Base-by-base conservation (phyloP, 2,797 vertebrate genomes). In the Sebastes minor region DNA sequence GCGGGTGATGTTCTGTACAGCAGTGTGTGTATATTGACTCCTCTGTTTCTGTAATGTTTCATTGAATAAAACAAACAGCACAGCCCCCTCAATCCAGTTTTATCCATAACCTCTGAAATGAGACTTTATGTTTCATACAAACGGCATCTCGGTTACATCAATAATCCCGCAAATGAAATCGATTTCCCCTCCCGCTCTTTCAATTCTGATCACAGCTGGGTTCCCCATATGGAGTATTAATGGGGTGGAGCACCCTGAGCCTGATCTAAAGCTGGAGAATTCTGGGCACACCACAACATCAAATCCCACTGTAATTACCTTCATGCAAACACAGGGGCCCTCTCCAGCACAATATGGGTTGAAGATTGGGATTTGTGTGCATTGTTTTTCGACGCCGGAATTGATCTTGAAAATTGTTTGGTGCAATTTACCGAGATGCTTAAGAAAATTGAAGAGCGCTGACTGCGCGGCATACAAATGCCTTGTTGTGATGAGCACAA, bases 151-250 rank as follows among this genome's bases (percentile, higher is more conserved):
- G 90, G 94, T 95, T 93, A 93, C 95, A 95, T 95, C 94, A 95
- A 95, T 96, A 96, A 96, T 96, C 95, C 95, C 90, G 94, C 95
- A 96, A 96, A 96, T 96, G 95, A 96, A 96, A 96, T 96, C 94
- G 95, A 96, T 96, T 96, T 95, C 95, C 93, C 94, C 94, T 95
- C 95, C 92, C 88, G 94, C 94, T 95, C 92, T 94, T 95, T 92
- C 95, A 95, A 96, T 96, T 95, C 93, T 94, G 95, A 96, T 95
- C 95, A 95, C 96, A 96, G 96, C 95, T 96, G 96, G 94, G 95
- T 95, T 95, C 94, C 96, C 94, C 95, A 95, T 96, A 95, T 95
- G 95, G 93, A 94, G 91, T 84, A 89, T 93, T 96, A 96, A 95
- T 96, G 95, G 96, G 95, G 94, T 94, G 92, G 93, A 91, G 93